Evolutionary conservation across 2,113 vertebrate species (phyloP).

Genomic region (Pithys albifrons): DNA sequence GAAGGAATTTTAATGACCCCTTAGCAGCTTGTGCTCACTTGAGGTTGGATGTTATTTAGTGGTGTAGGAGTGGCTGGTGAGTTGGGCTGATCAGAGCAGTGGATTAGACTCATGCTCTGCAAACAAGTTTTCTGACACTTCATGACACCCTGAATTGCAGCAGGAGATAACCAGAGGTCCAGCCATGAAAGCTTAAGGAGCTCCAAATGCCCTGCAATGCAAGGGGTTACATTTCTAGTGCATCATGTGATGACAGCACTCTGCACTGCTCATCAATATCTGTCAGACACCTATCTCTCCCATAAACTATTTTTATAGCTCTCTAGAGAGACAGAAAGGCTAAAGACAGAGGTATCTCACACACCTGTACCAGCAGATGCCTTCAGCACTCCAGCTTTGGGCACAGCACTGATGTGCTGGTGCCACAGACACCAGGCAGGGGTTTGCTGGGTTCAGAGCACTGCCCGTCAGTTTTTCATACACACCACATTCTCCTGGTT

Average conservation of each 20-base stretch:
- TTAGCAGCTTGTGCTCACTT: neutral
- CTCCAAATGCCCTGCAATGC: neutral
- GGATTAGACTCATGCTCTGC: neutral
- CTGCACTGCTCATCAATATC: neutral
- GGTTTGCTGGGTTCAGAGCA: neutral
- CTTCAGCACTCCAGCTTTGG: neutral
- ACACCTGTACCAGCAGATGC: rapidly evolving
- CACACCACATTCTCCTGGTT: rapidly evolving
- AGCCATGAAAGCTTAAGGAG: neutral
- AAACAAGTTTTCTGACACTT: neutral
- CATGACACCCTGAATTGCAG: neutral
- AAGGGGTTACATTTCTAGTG: neutral
- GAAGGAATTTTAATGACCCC: slow-evolving; percentile 45
- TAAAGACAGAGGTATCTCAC: neutral
- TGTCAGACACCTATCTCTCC: neutral
- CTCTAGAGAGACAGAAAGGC: neutral
- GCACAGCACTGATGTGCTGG: rapidly evolving
- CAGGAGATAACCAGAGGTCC: neutral
- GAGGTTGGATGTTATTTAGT: neutral
- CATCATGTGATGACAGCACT: neutral
- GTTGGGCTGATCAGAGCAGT: neutral
- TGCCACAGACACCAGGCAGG: neutral
- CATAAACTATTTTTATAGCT: neutral
- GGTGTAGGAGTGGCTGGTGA: neutral
- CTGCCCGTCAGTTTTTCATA: neutral